Evolutionary conservation across 2,888 invertebrate genomes (phyloP), one percentile per base, ranked within the genome.

Genomic region (Pomacea canaliculata): DNA sequence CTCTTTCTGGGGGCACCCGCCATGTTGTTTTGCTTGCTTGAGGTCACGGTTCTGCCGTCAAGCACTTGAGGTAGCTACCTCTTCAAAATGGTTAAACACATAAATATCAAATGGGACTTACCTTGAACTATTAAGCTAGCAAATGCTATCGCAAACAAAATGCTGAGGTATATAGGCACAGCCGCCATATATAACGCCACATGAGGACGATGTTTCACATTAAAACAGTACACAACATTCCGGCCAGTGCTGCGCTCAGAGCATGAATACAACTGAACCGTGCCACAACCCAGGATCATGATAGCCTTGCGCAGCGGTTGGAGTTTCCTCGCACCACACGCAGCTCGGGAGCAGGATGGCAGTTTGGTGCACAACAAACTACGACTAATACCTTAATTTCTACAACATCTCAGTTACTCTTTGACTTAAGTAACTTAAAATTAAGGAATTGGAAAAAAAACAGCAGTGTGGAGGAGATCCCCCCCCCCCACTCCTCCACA

Each of bases 111-210:
- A 56, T 70, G 16, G 13, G 27, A 79, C 79, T 77, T 73, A 79
- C 79, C 79, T 75, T 79, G 76, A 63, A 73, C 77, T 70, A 63
- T 76, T 73, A 77, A 65, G 73, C 73, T 74, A 67, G 73, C 62
- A 71, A 79, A 71, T 77, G 77, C 76, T 77, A 79, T 79, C 77
- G 79, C 76, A 79, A 77, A 79, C 79, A 79, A 77, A 79, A 79
- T 71, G 79, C 79, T 77, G 79, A 79, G 79, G 77, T 79, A 78
- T 78, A 79, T 75, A 78, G 77, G 77, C 74, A 73, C 77, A 77
- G 79, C 77, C 77, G 79, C 79, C 79, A 79, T 79, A 79, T 79
- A 79, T 77, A 77, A 79, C 77, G 76, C 77, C 79, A 79, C 79
- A 79, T 79, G 76, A 78, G 77, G 79, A 70, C 77, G 77, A 79